phyloP scores from a whole-genome alignment of 2,113 vertebrate species.

The Aplodontia rufa region DNA sequence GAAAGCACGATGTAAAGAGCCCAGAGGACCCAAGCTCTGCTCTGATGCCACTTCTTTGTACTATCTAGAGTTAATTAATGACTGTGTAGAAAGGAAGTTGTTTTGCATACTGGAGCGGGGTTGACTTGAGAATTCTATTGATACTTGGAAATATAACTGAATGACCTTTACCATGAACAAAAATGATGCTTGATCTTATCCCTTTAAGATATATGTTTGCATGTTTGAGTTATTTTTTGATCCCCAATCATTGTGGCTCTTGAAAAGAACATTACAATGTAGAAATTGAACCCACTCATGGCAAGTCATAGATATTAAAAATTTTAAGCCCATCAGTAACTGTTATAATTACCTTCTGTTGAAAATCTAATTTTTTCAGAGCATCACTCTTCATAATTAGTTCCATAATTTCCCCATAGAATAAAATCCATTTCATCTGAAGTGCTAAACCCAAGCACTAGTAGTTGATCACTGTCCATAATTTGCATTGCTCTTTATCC shows the following conservation, averaged over 20 bases:
- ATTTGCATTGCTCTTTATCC: constrained; percentile 61
- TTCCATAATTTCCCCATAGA: constrained; percentile 77
- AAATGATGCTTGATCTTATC: background rate
- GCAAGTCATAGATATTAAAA: constrained; percentile 58
- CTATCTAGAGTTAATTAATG: background rate
- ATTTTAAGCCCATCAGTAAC: constrained; percentile 62
- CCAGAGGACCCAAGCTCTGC: background rate
- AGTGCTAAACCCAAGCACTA: constrained; percentile 52
- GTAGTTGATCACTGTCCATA: constrained; percentile 66
- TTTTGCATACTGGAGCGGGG: background rate
- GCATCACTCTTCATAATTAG: constrained; percentile 76
- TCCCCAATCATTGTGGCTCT: background rate
- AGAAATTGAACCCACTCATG: constrained; percentile 59
- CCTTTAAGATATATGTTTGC: background rate
- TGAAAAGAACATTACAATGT: constrained; percentile 17
- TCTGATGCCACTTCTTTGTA: background rate
- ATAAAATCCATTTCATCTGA: constrained; percentile 70
- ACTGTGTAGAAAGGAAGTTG: background rate
- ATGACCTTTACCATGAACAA: background rate
- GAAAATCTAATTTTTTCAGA: constrained; percentile 69
- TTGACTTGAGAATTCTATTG: background rate
- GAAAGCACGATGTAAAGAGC: background rate
- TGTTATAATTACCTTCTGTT: constrained; percentile 74
- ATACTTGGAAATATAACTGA: background rate
- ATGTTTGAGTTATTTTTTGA: constrained; percentile 9